These are phyloP conservation scores for Digitonthophagus gazella DNA, from an alignment of 2,888 invertebrate species.

Conservation along the genomic window DNA sequence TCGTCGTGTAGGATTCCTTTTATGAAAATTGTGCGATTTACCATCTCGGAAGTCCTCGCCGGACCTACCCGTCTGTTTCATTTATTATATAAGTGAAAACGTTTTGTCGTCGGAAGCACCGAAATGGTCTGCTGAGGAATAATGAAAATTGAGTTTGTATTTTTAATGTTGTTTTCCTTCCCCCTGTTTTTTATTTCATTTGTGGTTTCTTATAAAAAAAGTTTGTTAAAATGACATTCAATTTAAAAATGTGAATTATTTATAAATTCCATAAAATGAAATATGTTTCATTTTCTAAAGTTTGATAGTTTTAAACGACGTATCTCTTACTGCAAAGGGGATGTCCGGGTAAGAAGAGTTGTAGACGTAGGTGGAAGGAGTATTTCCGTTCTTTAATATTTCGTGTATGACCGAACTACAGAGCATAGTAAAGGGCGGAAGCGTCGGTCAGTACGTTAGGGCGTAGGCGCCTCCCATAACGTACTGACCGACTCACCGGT, in stretches of 20 bases:
- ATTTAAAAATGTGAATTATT: too few relatives aligned
- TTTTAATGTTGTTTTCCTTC: neutral
- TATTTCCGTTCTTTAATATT: conserved; percentile 8
- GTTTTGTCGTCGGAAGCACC: neutral
- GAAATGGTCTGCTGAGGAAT: neutral
- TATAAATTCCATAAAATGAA: too few relatives aligned
- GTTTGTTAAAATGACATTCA: too few relatives aligned
- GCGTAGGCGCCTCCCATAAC: conserved; percentile 1
- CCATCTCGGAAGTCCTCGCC: neutral
- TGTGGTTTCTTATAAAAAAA: too few relatives aligned
- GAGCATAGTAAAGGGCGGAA: neutral
- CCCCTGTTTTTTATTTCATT: too few relatives aligned
- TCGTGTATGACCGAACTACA: neutral
- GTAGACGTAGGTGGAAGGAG: neutral
- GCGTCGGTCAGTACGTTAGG: neutral
- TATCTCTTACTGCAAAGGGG: neutral
- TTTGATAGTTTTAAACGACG: too few relatives aligned
- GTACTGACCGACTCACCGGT: conserved; percentile 11
- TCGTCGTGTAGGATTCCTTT: conserved; percentile 14
- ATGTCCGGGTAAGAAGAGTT: neutral
- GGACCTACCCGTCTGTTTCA: neutral
- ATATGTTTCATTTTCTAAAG: too few relatives aligned
- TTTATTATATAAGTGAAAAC: neutral
- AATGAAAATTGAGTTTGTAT: neutral
- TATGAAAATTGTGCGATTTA: conserved; percentile 17